Conservation (phyloP, 1,140 invertebrate species). For the Drosophila sproati region DNA sequence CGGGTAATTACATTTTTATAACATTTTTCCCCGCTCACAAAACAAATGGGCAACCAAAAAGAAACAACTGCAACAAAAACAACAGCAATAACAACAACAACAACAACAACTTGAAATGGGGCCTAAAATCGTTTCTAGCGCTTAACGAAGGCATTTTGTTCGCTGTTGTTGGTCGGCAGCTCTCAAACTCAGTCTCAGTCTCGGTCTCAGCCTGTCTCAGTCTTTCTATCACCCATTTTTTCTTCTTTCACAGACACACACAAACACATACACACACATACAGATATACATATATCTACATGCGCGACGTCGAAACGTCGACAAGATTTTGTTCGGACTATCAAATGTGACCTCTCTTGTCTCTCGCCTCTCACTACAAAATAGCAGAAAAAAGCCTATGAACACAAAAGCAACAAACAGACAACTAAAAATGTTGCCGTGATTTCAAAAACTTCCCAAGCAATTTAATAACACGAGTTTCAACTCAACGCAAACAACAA, state of each 20-base stretch:
- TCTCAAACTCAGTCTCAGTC: conserved; percentile 13
- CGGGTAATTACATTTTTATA: conserved; percentile 84
- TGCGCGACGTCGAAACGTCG: conserved; percentile 51
- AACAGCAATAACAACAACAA: conserved; percentile 29
- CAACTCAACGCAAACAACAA: conserved; percentile 59
- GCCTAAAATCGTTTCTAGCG: conserved; percentile 71
- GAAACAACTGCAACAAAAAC: conserved; percentile 51
- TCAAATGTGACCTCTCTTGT: conserved; percentile 79
- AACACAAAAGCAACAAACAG: conserved; percentile 36
- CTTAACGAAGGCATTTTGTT: conserved; percentile 82
- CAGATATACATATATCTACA: conserved; percentile 9
- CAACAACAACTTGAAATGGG: conserved; percentile 44
- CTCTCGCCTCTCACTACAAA: conserved; percentile 65
- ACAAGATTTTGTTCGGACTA: conserved; percentile 78
- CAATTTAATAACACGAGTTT: conserved; percentile 78
- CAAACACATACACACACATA: conserved; percentile 38
- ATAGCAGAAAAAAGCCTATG: conserved; percentile 44
- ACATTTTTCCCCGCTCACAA: conserved; percentile 79
- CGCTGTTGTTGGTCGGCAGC: conserved; percentile 49
- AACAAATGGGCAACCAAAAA: conserved; percentile 73
- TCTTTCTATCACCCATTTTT: conserved; percentile 74
- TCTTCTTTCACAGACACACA: conserved; percentile 56
- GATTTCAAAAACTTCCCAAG: conserved; percentile 65
- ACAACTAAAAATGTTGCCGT: conserved; percentile 54
- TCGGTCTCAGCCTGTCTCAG: conserved; percentile 20